Evolutionary conservation across 2,888 invertebrate genomes (phyloP).

Genomic region (Sympetrum striolatum): DNA sequence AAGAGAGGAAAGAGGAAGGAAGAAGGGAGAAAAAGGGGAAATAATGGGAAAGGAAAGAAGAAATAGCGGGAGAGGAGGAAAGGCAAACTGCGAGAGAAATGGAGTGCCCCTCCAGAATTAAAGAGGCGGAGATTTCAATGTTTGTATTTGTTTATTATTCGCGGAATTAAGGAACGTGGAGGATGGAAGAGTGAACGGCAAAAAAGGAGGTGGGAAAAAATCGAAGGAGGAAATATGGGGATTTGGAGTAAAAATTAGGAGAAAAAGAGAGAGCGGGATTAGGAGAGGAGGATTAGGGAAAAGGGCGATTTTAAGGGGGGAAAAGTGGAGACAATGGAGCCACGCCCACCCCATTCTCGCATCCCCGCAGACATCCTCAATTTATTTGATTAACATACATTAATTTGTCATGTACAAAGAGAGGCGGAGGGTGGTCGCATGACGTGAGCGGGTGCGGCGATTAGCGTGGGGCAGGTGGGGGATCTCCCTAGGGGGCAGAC

Average conservation of each 20-base stretch:
- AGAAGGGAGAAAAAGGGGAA: background rate
- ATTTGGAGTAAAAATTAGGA: background rate
- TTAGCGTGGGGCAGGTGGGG: background rate
- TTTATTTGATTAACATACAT: conserved; percentile 41
- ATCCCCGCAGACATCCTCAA: conserved; percentile 14
- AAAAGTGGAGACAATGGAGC: background rate
- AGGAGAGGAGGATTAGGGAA: background rate
- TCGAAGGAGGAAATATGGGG: background rate
- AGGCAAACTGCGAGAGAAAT: background rate
- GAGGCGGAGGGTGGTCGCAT: background rate
- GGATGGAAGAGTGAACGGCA: background rate
- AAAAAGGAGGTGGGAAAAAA: background rate
- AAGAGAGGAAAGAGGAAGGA: background rate
- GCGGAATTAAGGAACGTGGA: background rate
- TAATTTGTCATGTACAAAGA: conserved; percentile 18
- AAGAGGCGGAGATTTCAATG: no score
- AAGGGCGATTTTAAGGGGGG: background rate
- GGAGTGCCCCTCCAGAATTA: background rate
- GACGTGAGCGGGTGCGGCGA: background rate
- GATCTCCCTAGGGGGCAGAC: background rate
- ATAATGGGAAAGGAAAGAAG: background rate
- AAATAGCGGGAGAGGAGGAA: background rate
- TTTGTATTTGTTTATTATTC: background rate
- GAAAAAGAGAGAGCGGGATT: background rate
- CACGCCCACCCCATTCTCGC: background rate